Percentiles rank a stretch among this genome's conserved stretches.
Conservation (phyloP, 2,797 vertebrate genomes). For the Poecilia velifera region DNA sequence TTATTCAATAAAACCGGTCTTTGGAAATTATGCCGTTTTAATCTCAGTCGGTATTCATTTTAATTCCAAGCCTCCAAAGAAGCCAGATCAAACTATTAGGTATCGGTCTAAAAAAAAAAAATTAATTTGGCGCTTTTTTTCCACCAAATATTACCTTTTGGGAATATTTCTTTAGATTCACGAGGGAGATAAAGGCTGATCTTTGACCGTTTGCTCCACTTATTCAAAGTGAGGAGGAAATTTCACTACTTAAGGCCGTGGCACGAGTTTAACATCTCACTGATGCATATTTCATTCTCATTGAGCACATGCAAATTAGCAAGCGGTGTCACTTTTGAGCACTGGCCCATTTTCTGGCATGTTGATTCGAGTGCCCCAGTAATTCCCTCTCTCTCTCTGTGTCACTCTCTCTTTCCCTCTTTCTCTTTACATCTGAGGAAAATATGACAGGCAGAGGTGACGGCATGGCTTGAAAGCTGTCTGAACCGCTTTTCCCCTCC, state of each 20-base stretch:
- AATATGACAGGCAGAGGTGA: conserved; percentile 60
- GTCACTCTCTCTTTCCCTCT: background rate
- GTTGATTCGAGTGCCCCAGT: conserved; percentile 64
- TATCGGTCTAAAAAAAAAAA: background rate
- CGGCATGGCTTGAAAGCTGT: conserved; percentile 13
- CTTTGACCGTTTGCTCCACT: conserved; percentile 5
- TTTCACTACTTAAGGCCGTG: conserved; percentile 22
- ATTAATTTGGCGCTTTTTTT: background rate
- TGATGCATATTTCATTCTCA: conserved; percentile 51
- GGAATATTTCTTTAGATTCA: conserved; percentile 4
- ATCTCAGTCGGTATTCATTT: conserved; percentile 46
- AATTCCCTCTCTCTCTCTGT: conserved; percentile 30
- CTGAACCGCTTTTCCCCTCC: conserved; percentile 32
- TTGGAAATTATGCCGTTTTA: background rate
- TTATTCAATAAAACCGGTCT: background rate
- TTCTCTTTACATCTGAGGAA: conserved; percentile 39
- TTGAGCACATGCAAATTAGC: conserved; percentile 55
- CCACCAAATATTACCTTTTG: background rate
- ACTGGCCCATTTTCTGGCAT: conserved; percentile 56
- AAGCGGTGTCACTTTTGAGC: conserved; percentile 55
- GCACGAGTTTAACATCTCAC: conserved; percentile 35
- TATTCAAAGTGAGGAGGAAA: conserved; percentile 28
- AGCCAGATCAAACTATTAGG: conserved; percentile 3
- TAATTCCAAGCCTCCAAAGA: conserved; percentile 33
- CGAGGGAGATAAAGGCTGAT: background rate